phyloP scores from a whole-genome alignment of 2,113 vertebrate genomes.

The Choloepus hoffmanni region DNA sequence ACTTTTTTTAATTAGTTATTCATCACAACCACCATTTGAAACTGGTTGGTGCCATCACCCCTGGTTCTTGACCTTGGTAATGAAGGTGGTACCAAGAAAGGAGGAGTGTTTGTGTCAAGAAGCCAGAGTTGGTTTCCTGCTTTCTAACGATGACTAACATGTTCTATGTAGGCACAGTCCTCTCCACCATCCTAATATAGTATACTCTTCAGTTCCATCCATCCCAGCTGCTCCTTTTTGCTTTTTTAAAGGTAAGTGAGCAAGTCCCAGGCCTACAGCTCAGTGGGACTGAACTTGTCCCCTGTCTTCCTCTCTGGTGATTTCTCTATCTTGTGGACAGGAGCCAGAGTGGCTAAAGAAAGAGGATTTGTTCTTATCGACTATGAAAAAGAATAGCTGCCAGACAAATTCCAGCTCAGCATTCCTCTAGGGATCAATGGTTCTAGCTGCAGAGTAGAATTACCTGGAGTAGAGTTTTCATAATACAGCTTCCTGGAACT shows the following conservation, averaged over 20 bases:
- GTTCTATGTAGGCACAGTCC: background rate
- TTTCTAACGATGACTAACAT: background rate
- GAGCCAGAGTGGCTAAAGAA: background rate
- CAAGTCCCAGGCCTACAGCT: background rate
- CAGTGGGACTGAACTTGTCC: background rate
- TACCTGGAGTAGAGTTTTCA: conserved; percentile 46
- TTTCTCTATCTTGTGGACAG: background rate
- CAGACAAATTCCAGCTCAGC: conserved; percentile 20
- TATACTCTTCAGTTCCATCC: background rate
- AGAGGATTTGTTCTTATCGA: background rate
- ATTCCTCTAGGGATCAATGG: conserved; percentile 26
- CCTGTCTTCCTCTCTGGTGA: background rate
- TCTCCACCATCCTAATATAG: background rate
- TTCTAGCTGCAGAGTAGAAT: conserved; percentile 16
- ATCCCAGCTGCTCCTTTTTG: background rate
- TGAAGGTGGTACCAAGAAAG: background rate
- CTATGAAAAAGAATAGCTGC: background rate
- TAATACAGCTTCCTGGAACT: background rate
- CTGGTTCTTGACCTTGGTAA: background rate
- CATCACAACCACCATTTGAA: background rate
- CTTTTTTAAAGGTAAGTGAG: background rate
- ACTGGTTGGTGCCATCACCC: background rate
- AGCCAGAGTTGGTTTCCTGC: background rate
- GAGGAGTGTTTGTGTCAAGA: background rate
- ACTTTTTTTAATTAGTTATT: background rate